Evolutionary conservation across 2,888 invertebrate genomes (phyloP).

Genomic region (Stenoptilia bipunctidactyla): DNA sequence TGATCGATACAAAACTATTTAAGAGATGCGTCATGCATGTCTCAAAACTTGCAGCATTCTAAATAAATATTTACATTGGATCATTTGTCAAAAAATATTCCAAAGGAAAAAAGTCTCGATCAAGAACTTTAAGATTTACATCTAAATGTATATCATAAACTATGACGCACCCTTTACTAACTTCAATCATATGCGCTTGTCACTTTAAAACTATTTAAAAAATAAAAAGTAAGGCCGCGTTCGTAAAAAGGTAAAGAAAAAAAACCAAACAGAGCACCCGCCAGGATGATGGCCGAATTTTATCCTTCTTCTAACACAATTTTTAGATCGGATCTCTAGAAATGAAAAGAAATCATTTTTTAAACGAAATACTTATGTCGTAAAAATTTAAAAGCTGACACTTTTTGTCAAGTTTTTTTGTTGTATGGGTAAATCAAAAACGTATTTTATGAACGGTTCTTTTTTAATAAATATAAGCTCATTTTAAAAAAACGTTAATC

Average conservation of each 20-base stretch:
- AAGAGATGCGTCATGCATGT: too few relatives aligned
- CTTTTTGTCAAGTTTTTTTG: conserved; percentile 63
- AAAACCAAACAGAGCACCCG: conserved; percentile 51
- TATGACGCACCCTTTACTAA: conserved; percentile 33
- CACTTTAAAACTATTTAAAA: conserved; percentile 49
- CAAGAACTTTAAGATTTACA: conserved; percentile 16
- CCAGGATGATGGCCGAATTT: conserved; percentile 42
- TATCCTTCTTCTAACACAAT: conserved; percentile 62
- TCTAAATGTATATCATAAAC: conserved; percentile 23
- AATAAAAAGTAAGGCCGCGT: conserved; percentile 29
- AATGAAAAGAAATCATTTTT: conserved; percentile 43
- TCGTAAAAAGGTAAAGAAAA: conserved; percentile 8
- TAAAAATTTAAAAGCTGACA: conserved; percentile 55
- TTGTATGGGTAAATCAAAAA: too few relatives aligned
- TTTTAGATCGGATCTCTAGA: conserved; percentile 54
- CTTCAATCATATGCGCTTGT: conserved; percentile 47
- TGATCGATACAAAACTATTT: too few relatives aligned
- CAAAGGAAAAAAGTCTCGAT: background rate
- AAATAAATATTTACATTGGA: too few relatives aligned
- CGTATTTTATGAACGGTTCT: too few relatives aligned
- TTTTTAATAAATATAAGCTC: too few relatives aligned
- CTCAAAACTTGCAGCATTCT: too few relatives aligned
- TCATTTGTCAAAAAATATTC: too few relatives aligned
- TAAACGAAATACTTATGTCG: conserved; percentile 42
- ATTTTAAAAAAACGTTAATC: too few relatives aligned